Evolutionary conservation across 2,113 vertebrate genomes (phyloP).

Genomic region (Nansenia antarctica): DNA sequence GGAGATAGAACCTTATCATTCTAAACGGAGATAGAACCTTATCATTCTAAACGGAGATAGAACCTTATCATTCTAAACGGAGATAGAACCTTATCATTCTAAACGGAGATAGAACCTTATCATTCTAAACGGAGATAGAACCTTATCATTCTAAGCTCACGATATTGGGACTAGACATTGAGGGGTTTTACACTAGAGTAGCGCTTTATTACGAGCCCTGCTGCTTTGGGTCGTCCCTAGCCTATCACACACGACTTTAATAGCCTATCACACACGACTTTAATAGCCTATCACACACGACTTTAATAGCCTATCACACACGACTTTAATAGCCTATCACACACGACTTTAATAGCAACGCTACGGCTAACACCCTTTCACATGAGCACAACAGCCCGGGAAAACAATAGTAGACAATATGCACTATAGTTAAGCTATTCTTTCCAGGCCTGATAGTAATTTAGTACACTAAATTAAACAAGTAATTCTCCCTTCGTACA

Average conservation of each 20-base stretch:
- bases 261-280: slow-evolving; percentile 70
- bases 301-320: slow-evolving; percentile 69
- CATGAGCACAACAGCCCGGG: slow-evolving; percentile 34
- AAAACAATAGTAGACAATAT: slow-evolving; percentile 16
- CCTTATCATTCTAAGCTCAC: no score
- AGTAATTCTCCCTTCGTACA: slow-evolving; percentile 1
- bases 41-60: no score
- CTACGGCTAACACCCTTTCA: slow-evolving; percentile 59
- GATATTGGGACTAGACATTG: slow-evolving; percentile 53
- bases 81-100: no score
- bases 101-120: no score
- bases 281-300: slow-evolving; percentile 70
- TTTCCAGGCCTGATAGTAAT: no score
- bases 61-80: no score
- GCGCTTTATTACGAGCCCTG: slow-evolving; percentile 66
- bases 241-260: slow-evolving; percentile 72
- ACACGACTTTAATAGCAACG: slow-evolving; percentile 70
- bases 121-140: no score
- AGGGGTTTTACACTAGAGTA: slow-evolving; percentile 66
- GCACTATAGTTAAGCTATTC: not conserved
- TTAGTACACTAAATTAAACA: no score
- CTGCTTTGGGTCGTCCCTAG: slow-evolving; percentile 59
- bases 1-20: no score
- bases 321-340: slow-evolving; percentile 72
- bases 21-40: no score